Evolutionary conservation across 2,888 invertebrate genomes (phyloP).

Genomic region (Drosophila fungiperda): DNA sequence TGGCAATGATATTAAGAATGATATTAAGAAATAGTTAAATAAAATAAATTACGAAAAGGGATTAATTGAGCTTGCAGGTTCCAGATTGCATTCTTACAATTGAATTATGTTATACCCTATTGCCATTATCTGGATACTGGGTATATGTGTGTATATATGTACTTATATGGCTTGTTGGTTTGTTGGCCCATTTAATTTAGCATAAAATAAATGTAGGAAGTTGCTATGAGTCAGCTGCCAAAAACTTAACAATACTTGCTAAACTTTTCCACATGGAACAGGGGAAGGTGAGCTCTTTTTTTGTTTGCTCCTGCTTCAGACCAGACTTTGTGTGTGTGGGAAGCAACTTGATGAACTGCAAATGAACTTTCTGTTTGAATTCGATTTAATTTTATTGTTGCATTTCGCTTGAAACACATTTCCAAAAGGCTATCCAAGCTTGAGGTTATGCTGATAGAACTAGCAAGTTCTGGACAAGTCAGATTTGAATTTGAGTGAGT

Average conservation of each 20-base stretch:
- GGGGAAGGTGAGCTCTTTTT: constrained; percentile 11
- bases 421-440: constrained; percentile 43
- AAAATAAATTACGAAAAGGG: neutral
- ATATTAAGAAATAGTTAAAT: neutral
- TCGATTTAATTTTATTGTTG: constrained; percentile 76
- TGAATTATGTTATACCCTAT: neutral
- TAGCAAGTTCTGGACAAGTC: constrained; percentile 2
- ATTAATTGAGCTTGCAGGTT: neutral
- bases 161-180: constrained; percentile 13
- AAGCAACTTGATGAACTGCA: constrained; percentile 77
- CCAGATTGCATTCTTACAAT: neutral
- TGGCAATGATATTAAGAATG: neutral
- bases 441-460: constrained; percentile 7
- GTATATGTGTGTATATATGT: constrained; percentile 9
- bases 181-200: constrained; percentile 72
- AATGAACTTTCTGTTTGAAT: constrained; percentile 79
- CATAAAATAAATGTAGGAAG: constrained; percentile 68
- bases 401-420: constrained; percentile 40
- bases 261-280: constrained; percentile 15
- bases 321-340: constrained; percentile 1
- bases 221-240: constrained; percentile 44
- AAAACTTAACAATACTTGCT: constrained; percentile 31
- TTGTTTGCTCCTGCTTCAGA: constrained; percentile 39
- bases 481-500: constrained; percentile 13
- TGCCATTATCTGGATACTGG: neutral